Evolutionary conservation across 2,797 vertebrate genomes (phyloP), one percentile per base, ranked within the genome.

Genomic region (Hapalemur alaotrensis): DNA sequence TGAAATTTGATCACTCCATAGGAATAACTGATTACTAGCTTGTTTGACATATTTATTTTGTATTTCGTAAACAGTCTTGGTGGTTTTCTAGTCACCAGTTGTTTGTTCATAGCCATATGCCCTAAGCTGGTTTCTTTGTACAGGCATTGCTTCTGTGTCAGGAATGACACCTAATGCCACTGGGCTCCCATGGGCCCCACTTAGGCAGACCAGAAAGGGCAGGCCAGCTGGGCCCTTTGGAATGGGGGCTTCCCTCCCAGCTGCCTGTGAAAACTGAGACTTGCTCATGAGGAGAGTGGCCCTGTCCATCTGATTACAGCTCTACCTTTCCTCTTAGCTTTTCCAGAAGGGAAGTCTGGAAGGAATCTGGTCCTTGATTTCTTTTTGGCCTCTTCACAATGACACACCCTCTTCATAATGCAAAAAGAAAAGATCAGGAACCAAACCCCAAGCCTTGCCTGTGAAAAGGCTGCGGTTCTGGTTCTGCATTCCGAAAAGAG

Each of bases 341-440:
- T 81, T 75, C 28, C 25, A 69, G 79, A 91, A 92, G 59, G 43
- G 30, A 65, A 91, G 93, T 83, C 75, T 72, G 50, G 30, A 82
- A 90, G 46, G 79, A 81, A 38, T 67, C 54, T 76, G 48, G 35
- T 61, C 30, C 80, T 78, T 85, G 72, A 75, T 90, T 91, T 97
- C 84, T 70, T 95, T 61, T 92, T 87, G 73, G 70, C 30, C 80
- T 65, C 32, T 65, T 65, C 57, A 23, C 11, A 63, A 63, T 15
- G 52, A 79, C 32, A 35, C 2, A 7, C 30, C 25, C 28, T 87
- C 70, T 86, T 80, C 65, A 10, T 72, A 76, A 43, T 35, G 32
- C 63, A 63, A 35, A 96, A 83, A 93, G 61, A 89, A 95, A 92
- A 91, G 70, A 82, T 73, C 79, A 52, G 73, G 90, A 96, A 80